phyloP scores from a whole-genome alignment of 2,888 invertebrate genomes.

The Lepidocyrtoides sp. region DNA sequence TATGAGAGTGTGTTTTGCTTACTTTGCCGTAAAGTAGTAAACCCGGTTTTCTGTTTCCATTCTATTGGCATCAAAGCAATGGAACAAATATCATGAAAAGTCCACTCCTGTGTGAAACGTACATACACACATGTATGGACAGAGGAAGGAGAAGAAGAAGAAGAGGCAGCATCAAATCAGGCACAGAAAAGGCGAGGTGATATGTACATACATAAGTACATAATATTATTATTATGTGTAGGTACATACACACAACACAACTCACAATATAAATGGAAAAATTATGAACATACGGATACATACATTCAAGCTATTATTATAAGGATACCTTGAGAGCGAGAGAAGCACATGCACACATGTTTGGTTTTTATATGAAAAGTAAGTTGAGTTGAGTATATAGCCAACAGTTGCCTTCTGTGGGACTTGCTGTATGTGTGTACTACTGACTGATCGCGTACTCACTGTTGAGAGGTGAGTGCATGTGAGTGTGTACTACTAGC shows the following conservation, averaged over 20 bases:
- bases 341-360: constrained; percentile 26
- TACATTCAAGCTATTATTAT: not conserved
- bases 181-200: not conserved
- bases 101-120: constrained; percentile 45
- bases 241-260: not conserved
- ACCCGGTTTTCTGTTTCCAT: constrained; percentile 47
- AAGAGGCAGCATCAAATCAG: constrained; percentile 70
- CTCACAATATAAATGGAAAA: not conserved
- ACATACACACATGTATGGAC: constrained; percentile 60
- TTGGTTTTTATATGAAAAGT: constrained; percentile 60
- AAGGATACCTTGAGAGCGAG: constrained; percentile 39
- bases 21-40: constrained; percentile 42
- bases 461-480: constrained; percentile 40
- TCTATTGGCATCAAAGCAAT: constrained; percentile 44
- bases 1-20: constrained; percentile 31
- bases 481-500: constrained; percentile 47
- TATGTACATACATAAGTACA: not conserved
- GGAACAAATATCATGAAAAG: constrained; percentile 70
- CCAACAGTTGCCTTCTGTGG: constrained; percentile 59
- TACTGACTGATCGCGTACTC: constrained; percentile 50
- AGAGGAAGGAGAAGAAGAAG: no score
- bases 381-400: constrained; percentile 37
- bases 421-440: constrained; percentile 64
- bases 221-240: no score
- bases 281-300: not conserved